Base-by-base conservation (phyloP, 2,888 invertebrate genomes). In the Aphrophora alni region DNA sequence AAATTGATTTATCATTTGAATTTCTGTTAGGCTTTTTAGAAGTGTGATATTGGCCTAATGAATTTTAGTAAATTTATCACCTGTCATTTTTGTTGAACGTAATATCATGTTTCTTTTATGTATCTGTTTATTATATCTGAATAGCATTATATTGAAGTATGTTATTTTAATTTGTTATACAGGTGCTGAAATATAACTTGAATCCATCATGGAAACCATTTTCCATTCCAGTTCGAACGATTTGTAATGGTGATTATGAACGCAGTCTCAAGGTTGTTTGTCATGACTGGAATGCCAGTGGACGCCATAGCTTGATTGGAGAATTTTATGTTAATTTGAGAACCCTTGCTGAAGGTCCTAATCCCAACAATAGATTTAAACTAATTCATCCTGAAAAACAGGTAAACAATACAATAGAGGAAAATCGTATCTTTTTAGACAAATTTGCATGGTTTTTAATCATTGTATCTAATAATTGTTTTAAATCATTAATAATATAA, bases 121-220 rank as follows among this genome's bases (percentile, higher is more conserved):
- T n/a, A n/a, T n/a, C n/a, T n/a, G n/a, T n/a, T n/a, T n/a, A n/a
- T n/a, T n/a, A n/a, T n/a, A n/a, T n/a, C n/a, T n/a, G n/a, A n/a
- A n/a, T n/a, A n/a, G n/a, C n/a, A n/a, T n/a, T n/a, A n/a, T n/a
- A n/a, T n/a, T 33, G 8, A 33, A 33, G 8, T 8, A 33, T 3
- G 33, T 3, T 33, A 33, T 33, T 33, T 33, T 33, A 44, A 51
- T 75, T 26, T 78, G 21, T 17, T 73, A 59, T 77, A 74, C 28
- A 86, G 86, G 85, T 84, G 1, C 87, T 89, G 33, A 89, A 88
- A 83, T 89, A 88, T 78, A 90, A 89, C 0, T 85, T 89, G 69
- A 89, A 90, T 84, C 91, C 91, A 17, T 87, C 87, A n/a, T 92
- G 91, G 91, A 87, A 87, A 81, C 88, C 88, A 44, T 89, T 91